Evolutionary conservation across 2,888 invertebrate species (phyloP).

Genomic region (Dryococelus australis): DNA sequence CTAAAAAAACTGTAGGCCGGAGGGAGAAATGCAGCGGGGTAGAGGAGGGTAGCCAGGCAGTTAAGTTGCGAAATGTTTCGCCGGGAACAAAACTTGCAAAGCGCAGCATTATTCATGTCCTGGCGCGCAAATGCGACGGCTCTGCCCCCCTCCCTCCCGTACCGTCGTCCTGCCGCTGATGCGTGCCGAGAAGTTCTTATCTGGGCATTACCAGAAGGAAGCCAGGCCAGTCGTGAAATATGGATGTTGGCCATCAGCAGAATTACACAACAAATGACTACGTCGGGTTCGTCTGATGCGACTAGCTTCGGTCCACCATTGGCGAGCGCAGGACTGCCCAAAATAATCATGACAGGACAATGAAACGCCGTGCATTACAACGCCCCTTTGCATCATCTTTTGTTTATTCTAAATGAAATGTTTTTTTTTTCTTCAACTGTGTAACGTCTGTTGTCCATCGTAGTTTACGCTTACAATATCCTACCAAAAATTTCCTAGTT

Average conservation of each 20-base stretch:
- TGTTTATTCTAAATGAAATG: too few relatives aligned
- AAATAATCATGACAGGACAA: too few relatives aligned
- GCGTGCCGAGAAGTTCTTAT: constrained; percentile 1
- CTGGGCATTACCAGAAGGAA: not conserved
- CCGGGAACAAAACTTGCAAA: constrained; percentile 8
- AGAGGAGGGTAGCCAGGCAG: not conserved
- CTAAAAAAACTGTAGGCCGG: not conserved
- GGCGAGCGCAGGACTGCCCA: too few relatives aligned
- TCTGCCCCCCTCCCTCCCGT: not conserved
- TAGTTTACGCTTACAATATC: too few relatives aligned
- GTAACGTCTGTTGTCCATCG: too few relatives aligned
- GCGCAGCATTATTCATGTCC: constrained; percentile 16
- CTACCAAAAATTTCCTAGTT: too few relatives aligned
- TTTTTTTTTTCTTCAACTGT: too few relatives aligned
- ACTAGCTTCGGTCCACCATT: too few relatives aligned
- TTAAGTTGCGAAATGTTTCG: constrained; percentile 16
- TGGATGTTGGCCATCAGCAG: not conserved
- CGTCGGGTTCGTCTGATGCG: not conserved
- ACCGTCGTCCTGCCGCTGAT: not conserved
- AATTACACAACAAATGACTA: constrained; percentile 9
- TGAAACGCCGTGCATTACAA: too few relatives aligned
- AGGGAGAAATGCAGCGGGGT: not conserved
- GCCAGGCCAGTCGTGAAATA: not conserved
- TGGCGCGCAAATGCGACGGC: not conserved
- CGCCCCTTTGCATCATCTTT: too few relatives aligned